Evolutionary conservation across 2,113 vertebrate species (phyloP).

Genomic region (Bubo blakistoni): DNA sequence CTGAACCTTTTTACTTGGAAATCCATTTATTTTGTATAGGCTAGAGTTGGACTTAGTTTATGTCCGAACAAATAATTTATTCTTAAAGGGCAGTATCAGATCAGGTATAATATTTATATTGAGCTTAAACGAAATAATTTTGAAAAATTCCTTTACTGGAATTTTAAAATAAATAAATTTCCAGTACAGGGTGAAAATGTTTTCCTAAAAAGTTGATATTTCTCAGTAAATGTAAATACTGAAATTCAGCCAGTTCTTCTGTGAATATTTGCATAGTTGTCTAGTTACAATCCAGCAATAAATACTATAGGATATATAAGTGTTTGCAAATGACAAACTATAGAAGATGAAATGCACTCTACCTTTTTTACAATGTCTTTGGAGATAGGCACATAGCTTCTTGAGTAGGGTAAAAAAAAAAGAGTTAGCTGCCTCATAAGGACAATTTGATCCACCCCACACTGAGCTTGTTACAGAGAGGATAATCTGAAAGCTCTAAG

Average conservation of each 20-base stretch:
- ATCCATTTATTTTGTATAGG: background rate
- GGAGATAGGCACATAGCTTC: background rate
- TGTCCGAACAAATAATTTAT: background rate
- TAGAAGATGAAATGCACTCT: background rate
- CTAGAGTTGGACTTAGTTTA: background rate
- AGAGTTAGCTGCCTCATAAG: background rate
- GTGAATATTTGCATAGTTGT: background rate
- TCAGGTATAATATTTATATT: background rate
- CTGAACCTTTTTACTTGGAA: background rate
- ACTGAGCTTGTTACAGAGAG: background rate
- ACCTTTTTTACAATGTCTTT: background rate
- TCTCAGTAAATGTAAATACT: background rate
- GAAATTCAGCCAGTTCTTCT: background rate
- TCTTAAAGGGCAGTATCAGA: background rate
- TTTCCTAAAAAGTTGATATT: background rate
- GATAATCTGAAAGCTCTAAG: background rate
- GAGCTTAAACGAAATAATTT: background rate
- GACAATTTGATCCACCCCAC: background rate
- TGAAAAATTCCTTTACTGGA: background rate
- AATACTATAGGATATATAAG: background rate
- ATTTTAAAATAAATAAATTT: background rate
- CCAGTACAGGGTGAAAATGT: background rate
- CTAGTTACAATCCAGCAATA: background rate
- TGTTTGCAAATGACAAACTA: background rate
- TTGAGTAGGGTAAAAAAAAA: background rate